phyloP scores from a whole-genome alignment of 2,888 invertebrate species.

The Cybosia mesomella region DNA sequence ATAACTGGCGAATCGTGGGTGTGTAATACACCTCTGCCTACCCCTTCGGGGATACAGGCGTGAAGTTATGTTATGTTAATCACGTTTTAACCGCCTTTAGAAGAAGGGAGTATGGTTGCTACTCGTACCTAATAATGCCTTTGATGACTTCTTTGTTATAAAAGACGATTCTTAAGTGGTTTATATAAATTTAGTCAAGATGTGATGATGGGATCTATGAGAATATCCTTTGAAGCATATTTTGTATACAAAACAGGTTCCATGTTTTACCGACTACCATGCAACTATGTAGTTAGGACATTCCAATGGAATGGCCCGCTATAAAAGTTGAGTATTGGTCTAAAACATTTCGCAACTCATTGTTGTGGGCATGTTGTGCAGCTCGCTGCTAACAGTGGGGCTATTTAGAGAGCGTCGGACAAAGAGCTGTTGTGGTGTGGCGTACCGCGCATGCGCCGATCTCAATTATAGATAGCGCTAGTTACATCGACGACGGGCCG shows the following conservation, averaged over 20 bases:
- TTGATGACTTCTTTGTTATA: too few species aligned
- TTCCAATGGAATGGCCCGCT: not conserved
- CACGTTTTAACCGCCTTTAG: too few species aligned
- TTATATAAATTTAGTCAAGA: not conserved
- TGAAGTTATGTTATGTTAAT: too few species aligned
- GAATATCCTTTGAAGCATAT: not conserved
- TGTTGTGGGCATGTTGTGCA: not conserved
- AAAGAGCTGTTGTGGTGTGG: slow-evolving; percentile 27
- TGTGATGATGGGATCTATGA: not conserved
- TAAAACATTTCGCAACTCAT: slow-evolving; percentile 18
- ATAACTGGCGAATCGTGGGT: too few species aligned
- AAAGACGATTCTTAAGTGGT: not conserved
- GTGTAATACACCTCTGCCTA: too few species aligned
- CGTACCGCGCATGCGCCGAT: slow-evolving; percentile 55
- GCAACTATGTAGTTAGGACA: not conserved
- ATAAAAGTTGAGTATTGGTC: not conserved
- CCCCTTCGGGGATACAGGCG: too few species aligned
- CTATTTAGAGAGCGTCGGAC: slow-evolving; percentile 44
- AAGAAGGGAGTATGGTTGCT: too few species aligned
- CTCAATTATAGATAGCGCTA: slow-evolving; percentile 72
- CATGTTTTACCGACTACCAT: not conserved
- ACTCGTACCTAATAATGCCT: too few species aligned
- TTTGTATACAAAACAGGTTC: not conserved
- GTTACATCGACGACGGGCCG: slow-evolving; percentile 39
- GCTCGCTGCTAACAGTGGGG: slow-evolving; percentile 9